Evolutionary conservation across 2,888 invertebrate genomes (phyloP), one percentile per base, ranked within the genome.

Genomic region (Eupithecia centaureata): DNA sequence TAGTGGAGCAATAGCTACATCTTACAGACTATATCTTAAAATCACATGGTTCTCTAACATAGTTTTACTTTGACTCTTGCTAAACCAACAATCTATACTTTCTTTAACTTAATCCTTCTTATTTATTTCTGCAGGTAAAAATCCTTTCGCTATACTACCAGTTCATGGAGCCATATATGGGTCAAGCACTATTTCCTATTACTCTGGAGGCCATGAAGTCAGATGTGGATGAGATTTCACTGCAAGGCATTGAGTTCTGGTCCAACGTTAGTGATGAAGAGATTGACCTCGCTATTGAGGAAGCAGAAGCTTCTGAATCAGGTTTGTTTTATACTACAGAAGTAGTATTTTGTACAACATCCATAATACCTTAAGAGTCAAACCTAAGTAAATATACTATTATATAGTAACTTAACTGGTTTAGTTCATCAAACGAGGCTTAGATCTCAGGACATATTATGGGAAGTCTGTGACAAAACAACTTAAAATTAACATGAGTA

Each of bases 201-300:
- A 99, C 99, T 10, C 93, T 99, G 84, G 98, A 99, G 90, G 99
- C 99, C 12, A 99, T 99, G 98, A 98, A 98, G 86, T 98, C 98
- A 22, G 98, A 98, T 73, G 95, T 97, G 75, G 99, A 99, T 91
- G 99, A 99, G 78, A 97, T 99, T 63, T 97, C 98, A 22, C 94
- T 99, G 66, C 99, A 99, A 94, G 99, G 99, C 76, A 99, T 99
- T 86, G 99, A 99, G 90, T 99, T 99, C 93, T 99, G 99, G 99
- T 99, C 99, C 5, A 99, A 99, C 81, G 99, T 99, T 0, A 99
- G 99, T 83, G 99, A 99, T 91, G 99, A 99, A 92, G 99, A 99
- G 92, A 98, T 99, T 38, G 99, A 99, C 90, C 94, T 99, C 75
- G 95, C 97, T 1, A 97, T 99, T 86, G 99, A 99, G 89, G 97